Base-by-base conservation (phyloP, 1,140 invertebrate genomes). In the Aphelenchoides besseyi region DNA sequence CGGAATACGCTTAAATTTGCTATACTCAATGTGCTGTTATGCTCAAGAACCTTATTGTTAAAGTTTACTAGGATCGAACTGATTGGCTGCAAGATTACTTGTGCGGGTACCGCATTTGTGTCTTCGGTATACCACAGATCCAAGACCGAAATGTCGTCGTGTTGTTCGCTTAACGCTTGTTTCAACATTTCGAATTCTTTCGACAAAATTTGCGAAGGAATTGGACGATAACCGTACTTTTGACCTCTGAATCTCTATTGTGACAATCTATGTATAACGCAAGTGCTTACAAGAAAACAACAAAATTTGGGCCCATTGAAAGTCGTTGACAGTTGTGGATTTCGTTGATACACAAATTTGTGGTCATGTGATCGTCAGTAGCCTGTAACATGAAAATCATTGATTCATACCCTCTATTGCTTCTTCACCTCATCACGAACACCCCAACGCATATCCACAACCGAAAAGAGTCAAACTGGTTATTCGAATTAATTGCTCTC, bases 371-470 rank as follows among this genome's bases (percentile, higher is more conserved):
- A 77, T 74, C 72, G 62, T 74, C 72, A 3, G 72, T 74, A n/a
- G 72, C 72, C 52, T 59, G 12, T 8, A 59, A 18, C 37, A 41
- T 8, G 37, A 8, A 8, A 41, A 41, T 41, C n/a, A 41, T 8
- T 41, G 5, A n/a, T 8, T 5, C n/a, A 8, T n/a, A 41, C 5
- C 5, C 37, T 41, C n/a, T 41, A n/a, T 41, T 41, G 5, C 5
- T 8, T 8, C n/a, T 41, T 41, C 5, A 59, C 55, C 55, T 74
- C 72, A 81, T 97, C 95, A 57, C 87, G 74, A 0, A 88, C 87
- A 26, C 95, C 95, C 95, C 95, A 98, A 85, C 95, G 88, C 95
- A 98, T 97, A 86, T 97, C 95, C 26, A 97, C 94, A 0, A 97
- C 94, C 92, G 95, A 77, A 29, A 81, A 78, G 59, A 1, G 32